Base-by-base conservation (phyloP, 2,113 vertebrate species). In the Microtus ochrogaster region DNA sequence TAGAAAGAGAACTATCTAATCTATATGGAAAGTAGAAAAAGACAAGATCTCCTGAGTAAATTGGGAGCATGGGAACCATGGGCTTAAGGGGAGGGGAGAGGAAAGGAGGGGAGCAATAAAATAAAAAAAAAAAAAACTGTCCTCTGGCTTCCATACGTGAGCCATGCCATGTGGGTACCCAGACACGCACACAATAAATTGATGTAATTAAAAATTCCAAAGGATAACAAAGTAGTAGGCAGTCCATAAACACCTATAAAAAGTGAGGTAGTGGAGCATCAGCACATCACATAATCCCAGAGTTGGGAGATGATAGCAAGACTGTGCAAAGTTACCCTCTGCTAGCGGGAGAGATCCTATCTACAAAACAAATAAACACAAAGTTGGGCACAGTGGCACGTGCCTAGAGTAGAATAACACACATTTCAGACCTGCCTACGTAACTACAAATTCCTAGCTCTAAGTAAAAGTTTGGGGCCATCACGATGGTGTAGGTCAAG, bases 201-300 rank as follows among this genome's bases (percentile, higher is more conserved):
- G 55, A 39, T 82, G 36, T 26, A 26, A 61, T 61, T 61, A 61
- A 82, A 61, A 26, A 61, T 26, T 55, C 55, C 55, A 82, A 82
- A 82, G 79, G 78, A n/a, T 39, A 49, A 94, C 49, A 86, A 84
- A 92, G 47, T 39, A 96, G n/a, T 68, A 94, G 28, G 17, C 65
- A 10, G 66, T 90, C 28, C 85, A 83, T 33, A 85, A 84, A 65
- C 39, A 78, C 85, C 2, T 85, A 17, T 88, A 73, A 79, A 95
- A 28, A 85, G 36, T 86, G 28, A 95, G 76, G 68, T 5, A 36
- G 17, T 19, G 66, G 63, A 5, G 41, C 41, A 68, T 85, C 26
- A 61, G 6, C 36, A 61, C 55, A 39, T 39, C 79, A 14, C 39
- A 22, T 39, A 26, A 61, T 82, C 55, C 79, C 79, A 61, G 55